phyloP scores from a whole-genome alignment of 2,888 invertebrate species.

The Smittia aterrima region DNA sequence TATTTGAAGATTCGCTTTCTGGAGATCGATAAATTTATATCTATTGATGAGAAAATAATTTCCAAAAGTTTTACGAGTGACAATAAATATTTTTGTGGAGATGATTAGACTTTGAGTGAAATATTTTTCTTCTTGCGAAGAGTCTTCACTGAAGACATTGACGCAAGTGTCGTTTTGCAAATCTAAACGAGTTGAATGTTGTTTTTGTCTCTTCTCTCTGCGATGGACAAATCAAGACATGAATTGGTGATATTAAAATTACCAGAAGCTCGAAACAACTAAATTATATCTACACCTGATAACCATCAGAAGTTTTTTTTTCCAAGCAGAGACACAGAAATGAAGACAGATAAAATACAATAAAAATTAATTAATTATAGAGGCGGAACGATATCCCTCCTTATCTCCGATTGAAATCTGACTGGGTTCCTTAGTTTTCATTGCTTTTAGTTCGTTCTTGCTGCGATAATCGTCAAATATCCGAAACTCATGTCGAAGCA shows the following conservation, averaged over 20 bases:
- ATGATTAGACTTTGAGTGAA: too few relatives aligned
- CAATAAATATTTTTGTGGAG: background rate
- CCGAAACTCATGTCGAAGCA: background rate
- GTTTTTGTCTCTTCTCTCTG: too few relatives aligned
- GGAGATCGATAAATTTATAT: slow-evolving; percentile 36
- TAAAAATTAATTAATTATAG: slow-evolving; percentile 34
- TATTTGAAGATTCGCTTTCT: slow-evolving; percentile 27
- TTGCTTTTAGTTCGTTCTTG: background rate
- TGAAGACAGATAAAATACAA: slow-evolving; percentile 10
- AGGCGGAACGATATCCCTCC: slow-evolving; percentile 21
- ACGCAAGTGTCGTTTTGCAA: too few relatives aligned
- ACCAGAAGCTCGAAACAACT: slow-evolving; percentile 40
- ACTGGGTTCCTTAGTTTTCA: background rate
- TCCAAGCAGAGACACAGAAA: background rate
- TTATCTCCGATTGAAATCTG: slow-evolving; percentile 30
- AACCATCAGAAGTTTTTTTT: slow-evolving; percentile 21
- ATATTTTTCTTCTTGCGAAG: too few relatives aligned
- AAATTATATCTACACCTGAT: slow-evolving; percentile 35
- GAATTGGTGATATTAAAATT: background rate
- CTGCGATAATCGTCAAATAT: slow-evolving; percentile 19
- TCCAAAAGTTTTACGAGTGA: background rate
- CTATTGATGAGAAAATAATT: background rate
- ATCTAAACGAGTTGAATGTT: too few relatives aligned
- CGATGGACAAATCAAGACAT: background rate
- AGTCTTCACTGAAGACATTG: too few relatives aligned